Percentiles rank a stretch among this genome's conserved stretches.
Conservation (phyloP, 2,888 invertebrate genomes). For the Tortricodes alternella region DNA sequence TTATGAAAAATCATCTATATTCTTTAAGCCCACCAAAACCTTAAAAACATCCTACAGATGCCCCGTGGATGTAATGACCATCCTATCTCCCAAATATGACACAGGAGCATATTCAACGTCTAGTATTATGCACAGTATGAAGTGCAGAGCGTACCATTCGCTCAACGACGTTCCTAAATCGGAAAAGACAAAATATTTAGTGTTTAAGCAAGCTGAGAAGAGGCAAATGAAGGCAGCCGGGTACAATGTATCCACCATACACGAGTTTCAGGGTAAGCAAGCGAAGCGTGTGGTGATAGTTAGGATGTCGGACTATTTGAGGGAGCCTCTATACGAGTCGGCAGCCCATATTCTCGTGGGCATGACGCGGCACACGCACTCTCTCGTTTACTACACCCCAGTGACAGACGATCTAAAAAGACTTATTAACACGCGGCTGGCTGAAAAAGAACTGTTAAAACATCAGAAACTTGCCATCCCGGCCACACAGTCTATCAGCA, state of each 20-base stretch:
- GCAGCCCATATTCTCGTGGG: slow-evolving; percentile 20
- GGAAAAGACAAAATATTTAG: slow-evolving; percentile 18
- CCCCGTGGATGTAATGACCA: slow-evolving; percentile 22
- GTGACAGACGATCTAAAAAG: slow-evolving; percentile 12
- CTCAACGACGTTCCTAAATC: slow-evolving; percentile 5
- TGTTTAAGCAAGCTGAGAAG: slow-evolving; percentile 26
- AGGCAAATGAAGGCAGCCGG: slow-evolving; percentile 14
- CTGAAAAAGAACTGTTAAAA: background rate
- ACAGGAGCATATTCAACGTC: slow-evolving; percentile 21
- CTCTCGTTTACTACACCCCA: slow-evolving; percentile 20
- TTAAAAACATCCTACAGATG: slow-evolving; percentile 23
- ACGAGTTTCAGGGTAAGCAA: slow-evolving; percentile 26
- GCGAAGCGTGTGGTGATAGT: slow-evolving; percentile 15
- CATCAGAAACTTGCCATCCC: slow-evolving; percentile 1
- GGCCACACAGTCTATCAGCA: too few relatives aligned
- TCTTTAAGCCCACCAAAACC: slow-evolving; percentile 3
- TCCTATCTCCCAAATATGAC: slow-evolving; percentile 8
- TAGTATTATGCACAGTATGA: slow-evolving; percentile 5
- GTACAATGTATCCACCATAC: slow-evolving; percentile 24
- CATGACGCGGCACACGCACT: slow-evolving; percentile 13
- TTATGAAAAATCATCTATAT: slow-evolving; percentile 12
- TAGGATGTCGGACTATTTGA: slow-evolving; percentile 9
- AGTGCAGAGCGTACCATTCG: slow-evolving; percentile 8
- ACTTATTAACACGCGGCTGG: background rate
- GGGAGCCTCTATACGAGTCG: slow-evolving; percentile 18